A percentile compares a stretch with the other conserved stretches of the same genome.
These are phyloP conservation scores for Puffinus mauretanicus DNA, from an alignment of 2,113 vertebrate species.

Conservation along the genomic window DNA sequence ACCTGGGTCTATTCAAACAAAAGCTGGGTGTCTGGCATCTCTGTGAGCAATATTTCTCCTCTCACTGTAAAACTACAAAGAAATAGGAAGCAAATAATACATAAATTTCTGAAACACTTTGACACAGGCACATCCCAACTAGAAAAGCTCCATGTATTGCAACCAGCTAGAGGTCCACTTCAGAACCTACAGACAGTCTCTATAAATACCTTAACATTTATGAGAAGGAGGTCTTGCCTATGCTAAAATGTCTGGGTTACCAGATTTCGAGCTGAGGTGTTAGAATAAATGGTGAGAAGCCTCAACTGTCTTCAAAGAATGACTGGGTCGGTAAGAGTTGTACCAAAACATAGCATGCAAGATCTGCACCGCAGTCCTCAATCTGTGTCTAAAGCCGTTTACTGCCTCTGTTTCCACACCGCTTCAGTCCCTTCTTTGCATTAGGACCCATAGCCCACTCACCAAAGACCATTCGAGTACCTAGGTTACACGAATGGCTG, in stretches of 20 bases:
- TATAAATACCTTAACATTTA: background rate
- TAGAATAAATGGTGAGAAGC: background rate
- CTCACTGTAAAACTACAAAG: background rate
- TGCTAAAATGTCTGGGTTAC: background rate
- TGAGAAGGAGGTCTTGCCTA: background rate
- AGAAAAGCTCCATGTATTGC: background rate
- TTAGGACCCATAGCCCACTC: background rate
- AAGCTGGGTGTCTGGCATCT: background rate
- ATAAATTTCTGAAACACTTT: background rate
- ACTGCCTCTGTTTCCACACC: rapidly evolving
- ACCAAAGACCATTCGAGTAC: rapidly evolving
- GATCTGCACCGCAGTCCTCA: rapidly evolving
- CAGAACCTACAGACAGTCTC: background rate
- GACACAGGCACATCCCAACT: no score
- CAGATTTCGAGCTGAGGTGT: rapidly evolving
- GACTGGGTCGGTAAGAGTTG: background rate
- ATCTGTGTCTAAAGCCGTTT: background rate
- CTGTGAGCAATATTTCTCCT: background rate
- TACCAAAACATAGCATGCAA: rapidly evolving
- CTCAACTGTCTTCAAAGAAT: background rate
- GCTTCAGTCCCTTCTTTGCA: no score
- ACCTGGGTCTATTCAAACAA: background rate
- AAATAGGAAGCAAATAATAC: background rate
- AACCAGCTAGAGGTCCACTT: background rate
- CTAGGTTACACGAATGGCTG: rapidly evolving